A percentile compares a stretch with the other conserved stretches of the same genome.
These are phyloP conservation scores for Tetramorium parvispinum DNA, from an alignment of 1,140 invertebrate species.

Conservation along the genomic window DNA sequence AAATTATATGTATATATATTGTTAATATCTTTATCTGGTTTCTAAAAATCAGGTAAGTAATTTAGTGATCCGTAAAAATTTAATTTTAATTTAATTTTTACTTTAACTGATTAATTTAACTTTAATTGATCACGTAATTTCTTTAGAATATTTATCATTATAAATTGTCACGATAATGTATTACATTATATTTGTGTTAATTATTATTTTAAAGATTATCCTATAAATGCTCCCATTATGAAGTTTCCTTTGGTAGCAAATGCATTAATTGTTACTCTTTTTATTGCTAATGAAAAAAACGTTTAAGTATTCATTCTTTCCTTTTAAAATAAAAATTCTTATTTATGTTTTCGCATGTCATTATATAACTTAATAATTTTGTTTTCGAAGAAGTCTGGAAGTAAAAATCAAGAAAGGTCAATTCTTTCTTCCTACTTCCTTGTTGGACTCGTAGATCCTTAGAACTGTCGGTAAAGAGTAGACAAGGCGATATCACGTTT, in stretches of 20 bases:
- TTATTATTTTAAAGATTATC: not conserved
- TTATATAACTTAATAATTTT: not conserved
- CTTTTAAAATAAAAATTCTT: not conserved
- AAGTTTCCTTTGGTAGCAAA: not conserved
- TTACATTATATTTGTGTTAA: not conserved
- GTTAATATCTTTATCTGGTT: not conserved
- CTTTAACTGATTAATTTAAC: not conserved
- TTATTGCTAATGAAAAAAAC: not conserved
- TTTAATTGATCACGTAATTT: not conserved
- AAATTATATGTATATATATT: not conserved
- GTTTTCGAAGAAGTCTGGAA: not conserved
- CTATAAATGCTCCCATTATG: not conserved
- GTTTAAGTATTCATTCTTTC: not conserved
- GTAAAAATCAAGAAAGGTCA: not conserved
- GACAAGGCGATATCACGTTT: constrained; percentile 41
- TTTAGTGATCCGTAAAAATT: not conserved
- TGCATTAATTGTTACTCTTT: not conserved
- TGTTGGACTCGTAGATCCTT: not conserved
- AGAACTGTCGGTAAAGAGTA: not conserved
- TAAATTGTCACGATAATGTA: not conserved
- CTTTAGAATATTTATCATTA: not conserved
- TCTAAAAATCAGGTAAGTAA: not conserved
- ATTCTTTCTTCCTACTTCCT: constrained; percentile 10
- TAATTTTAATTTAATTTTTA: too few relatives aligned
- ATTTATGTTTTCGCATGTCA: not conserved